These are phyloP conservation scores for Stenichneumon culpator DNA, from an alignment of 2,888 invertebrate genomes.

Conservation along the genomic window DNA sequence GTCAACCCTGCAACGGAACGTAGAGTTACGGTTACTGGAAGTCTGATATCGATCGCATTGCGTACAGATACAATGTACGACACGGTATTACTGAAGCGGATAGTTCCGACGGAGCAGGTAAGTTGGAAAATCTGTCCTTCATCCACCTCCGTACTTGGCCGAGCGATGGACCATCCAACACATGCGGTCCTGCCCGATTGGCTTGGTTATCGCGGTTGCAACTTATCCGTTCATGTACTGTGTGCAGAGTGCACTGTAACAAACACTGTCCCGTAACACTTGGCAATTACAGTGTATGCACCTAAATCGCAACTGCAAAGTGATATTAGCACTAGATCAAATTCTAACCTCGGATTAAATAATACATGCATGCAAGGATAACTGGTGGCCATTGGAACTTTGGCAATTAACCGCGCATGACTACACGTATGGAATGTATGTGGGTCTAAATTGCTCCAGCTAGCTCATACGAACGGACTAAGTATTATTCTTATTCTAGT, in stretches of 20 bases:
- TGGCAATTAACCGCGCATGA: slow-evolving; percentile 37
- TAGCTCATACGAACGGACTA: not conserved
- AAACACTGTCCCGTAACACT: not conserved
- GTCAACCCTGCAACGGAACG: slow-evolving; percentile 18
- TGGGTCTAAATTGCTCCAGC: too few species aligned
- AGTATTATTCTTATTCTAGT: not conserved
- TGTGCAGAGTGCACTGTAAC: not conserved
- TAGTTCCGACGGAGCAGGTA: not conserved
- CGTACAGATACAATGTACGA: slow-evolving; percentile 5
- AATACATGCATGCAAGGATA: slow-evolving; percentile 29
- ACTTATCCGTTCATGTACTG: not conserved
- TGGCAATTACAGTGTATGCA: not conserved
- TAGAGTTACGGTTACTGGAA: slow-evolving; percentile 1
- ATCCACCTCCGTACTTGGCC: not conserved
- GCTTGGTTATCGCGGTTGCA: not conserved
- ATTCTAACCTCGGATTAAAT: slow-evolving; percentile 41
- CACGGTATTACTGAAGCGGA: not conserved
- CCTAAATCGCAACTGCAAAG: slow-evolving; percentile 34
- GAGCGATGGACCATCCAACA: not conserved
- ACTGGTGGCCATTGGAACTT: slow-evolving; percentile 53
- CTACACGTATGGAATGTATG: too few species aligned
- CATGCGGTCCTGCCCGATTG: not conserved
- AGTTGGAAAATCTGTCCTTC: not conserved
- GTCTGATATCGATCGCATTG: not conserved
- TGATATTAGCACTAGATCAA: slow-evolving; percentile 56